phyloP scores from a whole-genome alignment of 2,113 vertebrate species.

The Entomyzon cyanotis region DNA sequence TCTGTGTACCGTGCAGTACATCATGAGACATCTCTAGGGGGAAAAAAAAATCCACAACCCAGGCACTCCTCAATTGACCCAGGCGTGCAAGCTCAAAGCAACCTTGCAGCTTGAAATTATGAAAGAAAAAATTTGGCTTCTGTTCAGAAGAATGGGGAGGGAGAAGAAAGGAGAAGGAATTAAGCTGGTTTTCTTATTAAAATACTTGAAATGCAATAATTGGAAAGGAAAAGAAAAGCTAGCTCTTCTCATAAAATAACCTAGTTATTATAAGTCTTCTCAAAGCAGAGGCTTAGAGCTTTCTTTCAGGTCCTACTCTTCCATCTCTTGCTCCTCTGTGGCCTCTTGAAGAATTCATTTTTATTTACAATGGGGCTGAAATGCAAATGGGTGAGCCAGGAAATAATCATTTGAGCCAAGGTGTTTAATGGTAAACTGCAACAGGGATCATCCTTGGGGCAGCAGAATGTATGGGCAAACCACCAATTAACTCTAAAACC shows the following conservation, averaged over 20 bases:
- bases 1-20: not conserved
- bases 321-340: not conserved
- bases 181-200: not conserved
- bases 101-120: not conserved
- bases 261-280: not conserved
- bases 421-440: not conserved
- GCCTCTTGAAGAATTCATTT: not conserved
- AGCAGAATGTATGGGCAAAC: not conserved
- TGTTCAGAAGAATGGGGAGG: not conserved
- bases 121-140: not conserved
- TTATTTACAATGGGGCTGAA: not conserved
- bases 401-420: not conserved
- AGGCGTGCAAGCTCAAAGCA: not conserved
- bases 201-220: not conserved
- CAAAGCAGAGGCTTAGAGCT: not conserved
- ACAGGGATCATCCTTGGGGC: not conserved
- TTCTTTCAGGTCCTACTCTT: not conserved
- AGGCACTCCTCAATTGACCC: not conserved
- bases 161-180: not conserved
- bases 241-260: not conserved
- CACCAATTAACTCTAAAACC: not conserved
- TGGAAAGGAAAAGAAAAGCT: conserved; percentile 11
- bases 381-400: not conserved
- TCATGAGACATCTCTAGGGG: not conserved
- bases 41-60: not conserved